Evolutionary conservation across 2,888 invertebrate genomes (phyloP).

Genomic region (Dryadula phaetusa): DNA sequence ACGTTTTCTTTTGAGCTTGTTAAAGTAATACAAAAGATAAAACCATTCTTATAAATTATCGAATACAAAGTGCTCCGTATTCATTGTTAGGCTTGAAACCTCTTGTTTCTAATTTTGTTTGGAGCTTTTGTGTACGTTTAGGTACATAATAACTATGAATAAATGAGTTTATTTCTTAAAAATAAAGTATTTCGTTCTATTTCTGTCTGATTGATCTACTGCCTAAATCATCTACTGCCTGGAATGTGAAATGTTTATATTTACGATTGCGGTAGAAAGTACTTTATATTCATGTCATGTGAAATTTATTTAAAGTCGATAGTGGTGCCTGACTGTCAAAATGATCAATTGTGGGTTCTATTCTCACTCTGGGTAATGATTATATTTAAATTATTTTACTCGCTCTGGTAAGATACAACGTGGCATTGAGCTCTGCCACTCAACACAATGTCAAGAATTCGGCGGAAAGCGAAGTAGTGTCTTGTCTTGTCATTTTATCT

Average conservation of each 20-base stretch:
- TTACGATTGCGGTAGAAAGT: not conserved
- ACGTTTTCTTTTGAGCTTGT: not conserved
- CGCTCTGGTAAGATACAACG: too few relatives aligned
- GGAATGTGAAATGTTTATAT: not conserved
- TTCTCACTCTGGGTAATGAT: too few relatives aligned
- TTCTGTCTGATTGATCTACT: too few relatives aligned
- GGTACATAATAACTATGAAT: not conserved
- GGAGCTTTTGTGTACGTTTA: not conserved
- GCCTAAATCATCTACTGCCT: not conserved
- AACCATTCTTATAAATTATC: constrained; percentile 13
- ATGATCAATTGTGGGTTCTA: too few relatives aligned
- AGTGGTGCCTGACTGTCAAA: too few relatives aligned
- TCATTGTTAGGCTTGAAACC: constrained; percentile 11
- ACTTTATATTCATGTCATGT: too few relatives aligned
- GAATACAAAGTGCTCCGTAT: constrained; percentile 15
- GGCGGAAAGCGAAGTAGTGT: too few relatives aligned
- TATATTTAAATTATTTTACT: too few relatives aligned
- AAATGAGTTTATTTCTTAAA: not conserved
- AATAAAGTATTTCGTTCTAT: not conserved
- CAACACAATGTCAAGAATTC: too few relatives aligned
- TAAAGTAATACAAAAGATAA: not conserved
- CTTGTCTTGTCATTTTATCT: too few relatives aligned
- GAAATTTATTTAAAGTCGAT: too few relatives aligned
- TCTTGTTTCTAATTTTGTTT: constrained; percentile 8
- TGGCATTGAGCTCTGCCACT: too few relatives aligned